Conservation (phyloP, 2,797 vertebrate genomes). For the Urocyon cinereoargenteus region DNA sequence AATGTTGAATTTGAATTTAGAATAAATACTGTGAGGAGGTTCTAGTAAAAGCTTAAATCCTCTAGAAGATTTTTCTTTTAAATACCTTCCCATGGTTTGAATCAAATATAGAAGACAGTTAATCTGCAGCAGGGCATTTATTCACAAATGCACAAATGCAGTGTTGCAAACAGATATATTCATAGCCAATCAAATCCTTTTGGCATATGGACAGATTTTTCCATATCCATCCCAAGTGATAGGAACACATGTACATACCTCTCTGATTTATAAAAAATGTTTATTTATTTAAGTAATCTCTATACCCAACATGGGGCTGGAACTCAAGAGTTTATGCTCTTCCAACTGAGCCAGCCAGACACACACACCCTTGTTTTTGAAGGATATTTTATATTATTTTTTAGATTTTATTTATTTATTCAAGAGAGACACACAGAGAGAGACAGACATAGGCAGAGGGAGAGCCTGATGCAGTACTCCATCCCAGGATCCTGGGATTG, state of each 20-base stretch:
- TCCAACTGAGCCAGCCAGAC: not conserved
- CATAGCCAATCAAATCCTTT: not conserved
- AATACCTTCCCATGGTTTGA: not conserved
- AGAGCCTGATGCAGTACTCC: too few species aligned
- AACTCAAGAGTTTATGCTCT: not conserved
- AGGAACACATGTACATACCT: not conserved
- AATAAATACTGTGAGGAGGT: not conserved
- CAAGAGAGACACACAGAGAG: too few species aligned
- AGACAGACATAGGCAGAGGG: too few species aligned
- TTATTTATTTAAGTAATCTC: not conserved
- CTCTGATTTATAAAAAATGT: not conserved
- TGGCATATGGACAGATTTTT: slow-evolving; percentile 8
- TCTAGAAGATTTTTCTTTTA: slow-evolving; percentile 33
- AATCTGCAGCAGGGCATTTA: not conserved
- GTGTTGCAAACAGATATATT: not conserved
- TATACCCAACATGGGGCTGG: not conserved
- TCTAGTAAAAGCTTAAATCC: not conserved
- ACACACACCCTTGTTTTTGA: not conserved
- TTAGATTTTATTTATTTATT: too few species aligned
- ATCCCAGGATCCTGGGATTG: too few species aligned
- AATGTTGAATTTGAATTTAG: slow-evolving; percentile 15
- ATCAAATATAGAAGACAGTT: not conserved
- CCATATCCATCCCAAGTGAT: not conserved
- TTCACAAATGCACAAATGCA: not conserved
- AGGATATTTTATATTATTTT: not conserved